Evolutionary conservation across 2,113 vertebrate species (phyloP).

Genomic region (Pheucticus melanocephalus): DNA sequence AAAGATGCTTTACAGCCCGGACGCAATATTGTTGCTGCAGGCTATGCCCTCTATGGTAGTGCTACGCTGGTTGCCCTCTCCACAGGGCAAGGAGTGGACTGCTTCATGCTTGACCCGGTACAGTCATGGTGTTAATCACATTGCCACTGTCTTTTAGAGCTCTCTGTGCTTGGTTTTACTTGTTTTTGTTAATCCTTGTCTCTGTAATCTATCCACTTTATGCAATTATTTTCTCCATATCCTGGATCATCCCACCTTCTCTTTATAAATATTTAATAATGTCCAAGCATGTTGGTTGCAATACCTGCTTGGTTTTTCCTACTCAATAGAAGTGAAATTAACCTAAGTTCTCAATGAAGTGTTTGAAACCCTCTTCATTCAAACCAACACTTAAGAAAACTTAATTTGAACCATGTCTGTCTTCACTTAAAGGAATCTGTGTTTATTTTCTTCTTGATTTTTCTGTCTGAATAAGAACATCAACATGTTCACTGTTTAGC

Average conservation of each 20-base stretch:
- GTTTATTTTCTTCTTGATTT: neutral
- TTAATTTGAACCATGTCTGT: neutral
- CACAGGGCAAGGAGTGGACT: constrained; percentile 90
- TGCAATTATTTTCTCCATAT: fast-evolving
- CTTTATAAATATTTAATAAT: neutral
- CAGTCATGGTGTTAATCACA: neutral
- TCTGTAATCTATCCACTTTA: neutral
- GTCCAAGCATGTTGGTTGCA: neutral
- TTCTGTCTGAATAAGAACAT: neutral
- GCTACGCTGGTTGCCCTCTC: constrained; percentile 91
- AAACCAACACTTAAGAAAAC: neutral
- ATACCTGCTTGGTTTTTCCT: neutral
- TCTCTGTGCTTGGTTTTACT: neutral
- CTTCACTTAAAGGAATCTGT: neutral
- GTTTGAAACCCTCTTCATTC: neutral
- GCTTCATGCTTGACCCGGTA: constrained; percentile 97
- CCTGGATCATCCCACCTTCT: neutral
- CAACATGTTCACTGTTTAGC: neutral
- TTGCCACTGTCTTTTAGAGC: neutral
- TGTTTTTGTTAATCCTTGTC: neutral
- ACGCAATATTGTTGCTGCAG: constrained; percentile 87
- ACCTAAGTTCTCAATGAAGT: neutral
- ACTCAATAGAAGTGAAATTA: neutral
- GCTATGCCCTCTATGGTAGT: constrained; percentile 94
- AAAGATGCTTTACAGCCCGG: constrained; percentile 89